Conservation (phyloP, 2,797 vertebrate species). For the Hydrophis major region DNA sequence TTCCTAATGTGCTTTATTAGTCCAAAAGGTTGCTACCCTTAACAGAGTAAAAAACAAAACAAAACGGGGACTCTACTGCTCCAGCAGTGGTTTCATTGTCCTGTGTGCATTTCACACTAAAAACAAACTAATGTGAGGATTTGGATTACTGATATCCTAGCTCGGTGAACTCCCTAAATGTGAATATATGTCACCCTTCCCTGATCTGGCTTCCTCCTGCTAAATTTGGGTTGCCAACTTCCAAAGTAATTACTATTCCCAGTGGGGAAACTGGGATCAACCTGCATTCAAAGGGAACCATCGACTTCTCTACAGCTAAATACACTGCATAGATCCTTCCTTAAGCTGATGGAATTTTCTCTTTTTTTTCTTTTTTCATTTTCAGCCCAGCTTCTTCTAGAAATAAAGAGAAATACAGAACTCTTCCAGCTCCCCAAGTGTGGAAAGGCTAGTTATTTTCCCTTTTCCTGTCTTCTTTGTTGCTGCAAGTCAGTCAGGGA, state of each 20-base stretch:
- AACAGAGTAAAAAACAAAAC: not conserved
- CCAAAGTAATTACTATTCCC: not conserved
- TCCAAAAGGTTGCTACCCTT: not conserved
- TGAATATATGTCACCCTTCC: not conserved
- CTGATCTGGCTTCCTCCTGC: not conserved
- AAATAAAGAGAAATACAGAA: not conserved
- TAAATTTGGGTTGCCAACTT: not conserved
- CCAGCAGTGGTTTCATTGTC: not conserved
- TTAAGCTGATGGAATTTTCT: not conserved
- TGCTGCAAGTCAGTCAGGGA: slow-evolving; percentile 4
- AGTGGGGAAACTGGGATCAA: not conserved
- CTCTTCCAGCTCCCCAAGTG: not conserved
- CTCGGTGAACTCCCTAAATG: not conserved
- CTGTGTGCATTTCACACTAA: not conserved
- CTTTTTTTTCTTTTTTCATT: not conserved
- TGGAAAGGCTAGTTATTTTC: not conserved
- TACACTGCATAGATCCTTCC: not conserved
- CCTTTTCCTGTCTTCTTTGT: slow-evolving; percentile 11
- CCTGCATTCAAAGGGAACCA: not conserved
- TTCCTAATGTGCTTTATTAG: not conserved
- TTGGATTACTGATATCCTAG: not conserved
- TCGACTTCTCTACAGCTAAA: not conserved
- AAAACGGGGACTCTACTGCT: not conserved
- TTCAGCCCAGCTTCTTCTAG: not conserved
- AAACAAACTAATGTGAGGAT: not conserved